Evolutionary conservation across 2,888 invertebrate genomes (phyloP).

Genomic region (Plagiodera versicolora): DNA sequence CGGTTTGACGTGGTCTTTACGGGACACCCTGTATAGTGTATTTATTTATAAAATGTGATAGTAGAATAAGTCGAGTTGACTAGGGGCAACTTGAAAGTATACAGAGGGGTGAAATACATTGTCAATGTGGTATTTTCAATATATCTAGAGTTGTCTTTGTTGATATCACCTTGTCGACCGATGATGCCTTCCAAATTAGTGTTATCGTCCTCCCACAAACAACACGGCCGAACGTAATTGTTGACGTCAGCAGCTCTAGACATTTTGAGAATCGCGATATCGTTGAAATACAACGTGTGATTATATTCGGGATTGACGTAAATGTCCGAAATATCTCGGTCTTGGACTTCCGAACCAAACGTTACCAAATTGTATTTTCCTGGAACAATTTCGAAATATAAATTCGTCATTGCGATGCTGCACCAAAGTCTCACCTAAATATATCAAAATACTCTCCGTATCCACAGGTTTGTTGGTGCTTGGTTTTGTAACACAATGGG

Average conservation of each 20-base stretch:
- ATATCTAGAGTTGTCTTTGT: too few species aligned
- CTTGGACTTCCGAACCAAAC: constrained; percentile 56
- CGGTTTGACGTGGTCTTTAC: too few species aligned
- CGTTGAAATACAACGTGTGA: constrained; percentile 52
- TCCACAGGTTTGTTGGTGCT: constrained; percentile 43
- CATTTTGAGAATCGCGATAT: constrained; percentile 61
- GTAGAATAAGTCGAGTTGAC: too few species aligned
- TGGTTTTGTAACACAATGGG: constrained; percentile 63
- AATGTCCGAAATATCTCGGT: constrained; percentile 53
- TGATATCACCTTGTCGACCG: constrained; percentile 40
- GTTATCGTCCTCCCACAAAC: constrained; percentile 59
- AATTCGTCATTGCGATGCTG: too few species aligned
- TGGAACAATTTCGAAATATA: too few species aligned
- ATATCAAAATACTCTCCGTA: constrained; percentile 46
- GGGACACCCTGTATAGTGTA: too few species aligned
- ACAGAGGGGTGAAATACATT: too few species aligned
- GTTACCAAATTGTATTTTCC: constrained; percentile 47
- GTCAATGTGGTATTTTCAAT: too few species aligned
- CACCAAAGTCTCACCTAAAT: constrained; percentile 47
- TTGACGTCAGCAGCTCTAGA: constrained; percentile 57
- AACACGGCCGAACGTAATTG: constrained; percentile 60
- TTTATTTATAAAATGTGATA: too few species aligned
- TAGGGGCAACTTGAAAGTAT: too few species aligned
- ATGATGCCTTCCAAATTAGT: constrained; percentile 38
- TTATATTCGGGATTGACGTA: constrained; percentile 53